Percentiles rank a stretch among this genome's conserved stretches.
Conservation (phyloP, 1,140 invertebrate species). For the Phymorhynchus buccinoides region DNA sequence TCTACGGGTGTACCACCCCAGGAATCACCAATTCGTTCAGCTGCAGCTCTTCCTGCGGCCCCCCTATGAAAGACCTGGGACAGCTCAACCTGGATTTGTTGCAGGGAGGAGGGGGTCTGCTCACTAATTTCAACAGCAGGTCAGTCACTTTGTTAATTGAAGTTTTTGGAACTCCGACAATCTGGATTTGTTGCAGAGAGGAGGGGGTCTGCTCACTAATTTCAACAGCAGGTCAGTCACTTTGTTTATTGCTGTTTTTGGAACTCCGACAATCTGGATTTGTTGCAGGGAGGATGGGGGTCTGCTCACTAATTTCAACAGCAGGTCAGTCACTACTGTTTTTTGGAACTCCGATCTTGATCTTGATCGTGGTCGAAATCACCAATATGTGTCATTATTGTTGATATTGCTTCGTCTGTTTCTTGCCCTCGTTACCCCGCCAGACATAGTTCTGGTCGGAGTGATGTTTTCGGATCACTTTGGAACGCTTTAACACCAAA, state of each 20-base stretch:
- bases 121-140: slow-evolving; percentile 20
- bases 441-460: no score
- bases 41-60: slow-evolving; percentile 31
- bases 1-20: slow-evolving; percentile 26
- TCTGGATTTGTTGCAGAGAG: background rate
- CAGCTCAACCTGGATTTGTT: slow-evolving; percentile 31
- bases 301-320: background rate
- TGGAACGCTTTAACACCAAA: no score
- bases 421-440: background rate
- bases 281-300: background rate
- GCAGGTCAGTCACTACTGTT: background rate
- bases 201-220: background rate
- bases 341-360: background rate
- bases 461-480: no score
- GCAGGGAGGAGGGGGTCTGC: background rate
- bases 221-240: background rate
- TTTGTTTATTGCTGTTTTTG: background rate
- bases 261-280: no score
- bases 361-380: no score
- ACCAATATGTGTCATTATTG: background rate
- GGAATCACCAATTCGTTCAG: slow-evolving; percentile 21
- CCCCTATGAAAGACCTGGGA: slow-evolving; percentile 23
- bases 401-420: background rate
- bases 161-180: background rate
- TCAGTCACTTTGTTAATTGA: background rate